These are phyloP conservation scores for Acanthornis magna DNA, from an alignment of 2,797 vertebrate genomes.

Conservation along the genomic window DNA sequence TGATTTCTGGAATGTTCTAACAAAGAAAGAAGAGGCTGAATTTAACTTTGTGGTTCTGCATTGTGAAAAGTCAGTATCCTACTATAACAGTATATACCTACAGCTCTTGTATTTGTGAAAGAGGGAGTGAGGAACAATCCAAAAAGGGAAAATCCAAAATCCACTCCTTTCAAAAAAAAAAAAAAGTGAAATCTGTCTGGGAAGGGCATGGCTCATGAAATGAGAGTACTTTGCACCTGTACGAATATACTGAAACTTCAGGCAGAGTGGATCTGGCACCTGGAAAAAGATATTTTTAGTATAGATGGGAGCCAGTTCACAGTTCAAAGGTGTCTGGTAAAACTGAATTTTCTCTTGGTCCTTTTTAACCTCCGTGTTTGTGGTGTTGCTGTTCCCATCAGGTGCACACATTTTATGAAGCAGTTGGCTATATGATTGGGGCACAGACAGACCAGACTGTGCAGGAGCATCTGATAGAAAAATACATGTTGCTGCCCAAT, in stretches of 20 bases:
- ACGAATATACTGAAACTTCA: not conserved
- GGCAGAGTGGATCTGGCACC: not conserved
- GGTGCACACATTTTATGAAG: conserved; percentile 99
- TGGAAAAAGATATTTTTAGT: not conserved
- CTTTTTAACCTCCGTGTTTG: not conserved
- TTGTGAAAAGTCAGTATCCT: not conserved
- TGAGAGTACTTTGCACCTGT: not conserved
- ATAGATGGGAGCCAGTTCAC: not conserved
- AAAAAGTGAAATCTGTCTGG: not conserved
- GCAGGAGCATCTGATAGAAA: conserved; percentile 97
- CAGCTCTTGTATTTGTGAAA: not conserved
- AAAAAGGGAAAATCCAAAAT: not conserved
- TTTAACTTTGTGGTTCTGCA: not conserved
- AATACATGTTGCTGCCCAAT: conserved; percentile 98
- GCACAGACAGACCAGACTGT: conserved; percentile 97
- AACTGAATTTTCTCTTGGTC: not conserved
- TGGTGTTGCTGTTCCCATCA: conserved; percentile 50
- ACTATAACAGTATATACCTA: accelerated
- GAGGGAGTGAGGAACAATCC: not conserved
- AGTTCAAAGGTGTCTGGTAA: accelerated
- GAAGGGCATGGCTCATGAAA: not conserved
- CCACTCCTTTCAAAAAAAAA: not conserved
- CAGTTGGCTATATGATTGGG: conserved; percentile 98
- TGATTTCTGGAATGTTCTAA: not conserved
- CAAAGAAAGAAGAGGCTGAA: not conserved